Base-by-base conservation (phyloP, 2,888 invertebrate genomes). In the Exephanes ischioxanthus region DNA sequence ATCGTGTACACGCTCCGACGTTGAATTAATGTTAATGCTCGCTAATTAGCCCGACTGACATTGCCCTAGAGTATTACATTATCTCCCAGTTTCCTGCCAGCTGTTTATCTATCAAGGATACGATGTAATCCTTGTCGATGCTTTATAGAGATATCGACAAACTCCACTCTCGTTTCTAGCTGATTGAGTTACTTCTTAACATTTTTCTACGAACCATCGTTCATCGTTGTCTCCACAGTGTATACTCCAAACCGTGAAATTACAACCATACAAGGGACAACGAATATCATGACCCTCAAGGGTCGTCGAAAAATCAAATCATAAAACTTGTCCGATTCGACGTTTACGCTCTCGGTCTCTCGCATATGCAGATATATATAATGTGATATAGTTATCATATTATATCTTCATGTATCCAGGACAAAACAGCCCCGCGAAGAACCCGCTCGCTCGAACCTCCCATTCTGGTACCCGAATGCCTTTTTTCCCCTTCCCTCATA, bases 251-350 rank as follows among this genome's bases (percentile, higher is more conserved):
- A 37, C 48, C 63, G 41, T 41, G 51, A 82, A 71, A 82, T 82
- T 66, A 53, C 66, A 33, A 82, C 77, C 66, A 66, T 51, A 51
- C 70, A 71, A 70, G 61, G 33, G 63, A 66, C 72, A 87, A 88
- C 88, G 89, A 90, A 90, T 90, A 88, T 88, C 87, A 87, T 83
- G 83, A 87, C 85, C 89, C 88, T 87, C 87, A 87, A 89, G 89
- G 88, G 89, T 63, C 48, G 30, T 55, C 88, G 89, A 90, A 90
- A 91, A 91, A 91, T 90, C 91, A 91, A 91, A 91, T 90, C 90
- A 88, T 90, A 90, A 91, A 91, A 89, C 87, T 89, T 86, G 87
- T 87, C 87, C 87, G 82, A 72, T 79, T 72, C 41, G 19, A 88
- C 88, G 87, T 90, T 89, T 87, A 88, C 88, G 22, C 66, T 53